Evolutionary conservation across 2,797 vertebrate species (phyloP).

Genomic region (Notamacropus eugenii): DNA sequence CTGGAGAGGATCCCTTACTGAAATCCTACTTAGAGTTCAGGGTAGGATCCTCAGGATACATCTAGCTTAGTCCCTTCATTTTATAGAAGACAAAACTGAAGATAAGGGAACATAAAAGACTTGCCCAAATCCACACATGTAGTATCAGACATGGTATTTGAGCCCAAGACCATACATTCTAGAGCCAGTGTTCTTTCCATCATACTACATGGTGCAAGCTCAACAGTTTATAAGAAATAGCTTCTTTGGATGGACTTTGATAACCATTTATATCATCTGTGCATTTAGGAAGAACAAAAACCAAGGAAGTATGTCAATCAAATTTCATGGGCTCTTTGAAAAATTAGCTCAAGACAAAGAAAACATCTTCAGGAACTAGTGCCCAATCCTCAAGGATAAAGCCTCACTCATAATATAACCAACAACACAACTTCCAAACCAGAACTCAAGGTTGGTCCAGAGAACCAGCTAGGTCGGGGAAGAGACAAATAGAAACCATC

Average conservation of each 20-base stretch:
- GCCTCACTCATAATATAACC: slow-evolving; percentile 69
- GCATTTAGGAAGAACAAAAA: slow-evolving; percentile 20
- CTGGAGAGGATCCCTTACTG: slow-evolving; percentile 55
- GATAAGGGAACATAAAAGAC: neutral
- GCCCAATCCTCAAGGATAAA: slow-evolving; percentile 73
- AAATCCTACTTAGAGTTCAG: slow-evolving; percentile 43
- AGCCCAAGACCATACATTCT: neutral
- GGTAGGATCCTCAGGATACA: neutral
- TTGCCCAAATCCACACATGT: neutral
- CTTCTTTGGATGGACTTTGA: neutral
- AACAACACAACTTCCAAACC: slow-evolving; percentile 43
- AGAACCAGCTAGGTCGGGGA: slow-evolving; percentile 74
- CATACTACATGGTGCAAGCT: neutral
- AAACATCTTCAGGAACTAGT: slow-evolving; percentile 60
- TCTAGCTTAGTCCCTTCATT: neutral
- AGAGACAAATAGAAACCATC: slow-evolving; percentile 69
- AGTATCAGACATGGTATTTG: neutral
- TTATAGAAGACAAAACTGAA: neutral
- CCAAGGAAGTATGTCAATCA: slow-evolving; percentile 12
- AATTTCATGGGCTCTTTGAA: slow-evolving; percentile 59
- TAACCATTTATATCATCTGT: slow-evolving; percentile 38
- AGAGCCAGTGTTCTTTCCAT: neutral
- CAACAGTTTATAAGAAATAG: neutral
- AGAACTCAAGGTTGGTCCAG: slow-evolving; percentile 45
- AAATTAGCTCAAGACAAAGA: slow-evolving; percentile 67